Evolutionary conservation across 2,113 vertebrate genomes (phyloP).

Genomic region (Caretta caretta): DNA sequence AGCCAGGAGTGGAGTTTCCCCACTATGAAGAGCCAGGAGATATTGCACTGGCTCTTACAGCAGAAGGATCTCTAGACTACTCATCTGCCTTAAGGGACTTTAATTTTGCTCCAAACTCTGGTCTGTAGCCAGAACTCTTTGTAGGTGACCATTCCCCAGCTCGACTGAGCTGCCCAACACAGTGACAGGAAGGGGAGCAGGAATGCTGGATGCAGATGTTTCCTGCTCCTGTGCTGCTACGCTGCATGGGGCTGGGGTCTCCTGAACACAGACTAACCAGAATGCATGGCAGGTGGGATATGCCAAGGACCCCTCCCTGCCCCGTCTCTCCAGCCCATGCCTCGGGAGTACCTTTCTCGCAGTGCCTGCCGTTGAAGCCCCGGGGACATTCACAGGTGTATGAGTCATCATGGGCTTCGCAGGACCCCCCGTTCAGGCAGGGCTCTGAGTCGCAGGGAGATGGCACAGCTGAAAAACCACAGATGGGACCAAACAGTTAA

Average conservation of each 20-base stretch:
- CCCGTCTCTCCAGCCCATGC: neutral
- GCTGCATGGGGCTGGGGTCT: neutral
- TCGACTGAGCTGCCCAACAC: too few species aligned
- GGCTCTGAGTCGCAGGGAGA: constrained; percentile 96
- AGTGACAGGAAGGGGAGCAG: neutral
- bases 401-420: constrained; percentile 86
- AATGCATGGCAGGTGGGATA: neutral
- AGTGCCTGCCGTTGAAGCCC: constrained; percentile 91
- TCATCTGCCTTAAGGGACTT: neutral
- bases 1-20: neutral
- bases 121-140: neutral
- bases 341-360: constrained; percentile 89
- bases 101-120: neutral
- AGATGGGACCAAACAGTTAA: neutral
- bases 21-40: neutral
- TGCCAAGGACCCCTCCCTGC: neutral
- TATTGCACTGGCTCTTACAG: too few species aligned
- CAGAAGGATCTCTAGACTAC: neutral
- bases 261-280: neutral
- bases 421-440: constrained; percentile 95
- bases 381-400: constrained; percentile 92
- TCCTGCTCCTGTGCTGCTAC: neutral
- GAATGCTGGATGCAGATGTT: neutral
- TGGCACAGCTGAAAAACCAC: constrained; percentile 88
- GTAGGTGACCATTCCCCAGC: neutral